Evolutionary conservation across 2,797 vertebrate species (phyloP), one percentile per base, ranked within the genome.

Genomic region (Acrossocheilus wenchowensis): DNA sequence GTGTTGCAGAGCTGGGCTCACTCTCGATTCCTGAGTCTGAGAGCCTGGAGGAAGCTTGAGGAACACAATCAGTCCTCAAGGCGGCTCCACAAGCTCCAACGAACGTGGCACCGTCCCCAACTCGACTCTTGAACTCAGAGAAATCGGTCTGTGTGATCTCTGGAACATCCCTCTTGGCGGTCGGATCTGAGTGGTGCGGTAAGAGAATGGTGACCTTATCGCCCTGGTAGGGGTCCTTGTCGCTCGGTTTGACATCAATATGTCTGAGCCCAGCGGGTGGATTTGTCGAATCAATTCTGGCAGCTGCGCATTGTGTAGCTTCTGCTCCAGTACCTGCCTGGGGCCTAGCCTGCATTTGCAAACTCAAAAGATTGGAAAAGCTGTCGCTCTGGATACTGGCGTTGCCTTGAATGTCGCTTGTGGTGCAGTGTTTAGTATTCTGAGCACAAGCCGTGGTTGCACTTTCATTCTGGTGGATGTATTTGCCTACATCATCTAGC

Each of bases 21-120:
- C 98, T 98, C 92, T 99, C 98, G 77, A 99, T 96, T 90, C 98
- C 98, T 0, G 98, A 99, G 94, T 99, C 98, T n/a, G 98, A 99
- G 91, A 98, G 97, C 77, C 97, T 96, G 81, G 98, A 98, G 14
- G 97, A 99, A 85, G 97, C 95, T 88, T 90, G 96, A 0, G 94
- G 95, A 62, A 93, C 81, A 11, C 92, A 88, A 73, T 98, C 97
- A 87, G 94, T 94, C 90, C 96, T 95, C 64, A 69, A 23, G 2
- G 78, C 80, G 19, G 80, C 57, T 62, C 85, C 57, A 43, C 84
- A 82, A 43, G 92, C 84, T 92, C 82, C 88, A 87, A 68, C 87
- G 94, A 94, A 92, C 91, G 96, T 69, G 50, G 82, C 7, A 3
- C 78, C 68, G 78, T 90, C 91, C 83, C 80, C 81, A 89, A 9